These are phyloP conservation scores for Anguilla pacifica DNA, from an alignment of 2,797 vertebrate species.

Conservation along the genomic window DNA sequence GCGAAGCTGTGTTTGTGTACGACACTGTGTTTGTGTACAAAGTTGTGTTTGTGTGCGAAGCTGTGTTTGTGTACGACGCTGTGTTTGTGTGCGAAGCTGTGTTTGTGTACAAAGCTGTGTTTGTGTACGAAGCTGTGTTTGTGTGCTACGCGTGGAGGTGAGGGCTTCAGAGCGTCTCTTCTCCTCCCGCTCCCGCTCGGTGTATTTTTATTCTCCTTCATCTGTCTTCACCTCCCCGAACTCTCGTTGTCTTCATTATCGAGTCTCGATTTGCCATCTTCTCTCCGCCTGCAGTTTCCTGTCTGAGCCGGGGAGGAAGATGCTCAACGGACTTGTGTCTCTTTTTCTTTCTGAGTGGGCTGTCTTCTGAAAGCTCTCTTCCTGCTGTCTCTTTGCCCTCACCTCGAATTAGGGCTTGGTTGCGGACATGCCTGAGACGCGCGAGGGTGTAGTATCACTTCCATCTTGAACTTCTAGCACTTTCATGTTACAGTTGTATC, in stretches of 20 bases:
- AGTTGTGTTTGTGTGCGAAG: too few relatives aligned
- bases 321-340: background rate
- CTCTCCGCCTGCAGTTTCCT: slow-evolving; percentile 29
- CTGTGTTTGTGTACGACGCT: too few relatives aligned
- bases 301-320: background rate
- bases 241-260: background rate
- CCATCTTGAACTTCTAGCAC: too few relatives aligned
- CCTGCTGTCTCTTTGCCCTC: background rate
- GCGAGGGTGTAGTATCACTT: background rate
- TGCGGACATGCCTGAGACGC: background rate
- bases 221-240: background rate
- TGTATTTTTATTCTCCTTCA: background rate
- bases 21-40: too few relatives aligned
- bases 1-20: too few relatives aligned
- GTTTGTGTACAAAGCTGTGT: too few relatives aligned
- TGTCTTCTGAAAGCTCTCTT: background rate
- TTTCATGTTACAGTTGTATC: too few relatives aligned
- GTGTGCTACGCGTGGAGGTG: background rate
- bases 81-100: too few relatives aligned
- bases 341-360: background rate
- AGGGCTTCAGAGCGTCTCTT: background rate
- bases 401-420: background rate
- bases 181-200: too few relatives aligned
- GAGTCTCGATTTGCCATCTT: background rate
- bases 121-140: background rate